Base-by-base conservation (phyloP, 1,140 invertebrate genomes). In the Eumaeus atala region DNA sequence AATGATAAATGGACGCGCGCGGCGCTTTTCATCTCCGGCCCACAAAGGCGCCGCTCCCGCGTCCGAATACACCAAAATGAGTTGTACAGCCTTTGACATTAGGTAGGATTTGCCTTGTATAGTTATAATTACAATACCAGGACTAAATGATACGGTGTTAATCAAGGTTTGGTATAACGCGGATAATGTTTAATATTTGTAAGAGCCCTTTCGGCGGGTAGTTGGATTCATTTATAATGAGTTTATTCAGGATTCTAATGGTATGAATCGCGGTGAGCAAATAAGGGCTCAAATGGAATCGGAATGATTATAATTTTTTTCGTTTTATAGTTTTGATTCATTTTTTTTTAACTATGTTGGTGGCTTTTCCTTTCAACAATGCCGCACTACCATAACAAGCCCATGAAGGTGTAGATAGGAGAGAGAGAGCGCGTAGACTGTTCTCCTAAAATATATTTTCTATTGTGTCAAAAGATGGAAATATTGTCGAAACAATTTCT, bases 121-220 rank as follows among this genome's bases (percentile, higher is more conserved):
- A 48, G 58, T 64, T 73, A 77, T 84, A 84, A 86, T 86, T 86
- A 86, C 81, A 77, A 73, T 51, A 69, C 21, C 74, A 76, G 76
- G 81, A 80, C 83, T 84, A 83, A 86, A 84, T 86, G 81, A 86
- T 84, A 86, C 74, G 76, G 77, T 84, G 80, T 77, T 84, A 86
- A 86, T 86, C 83, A 86, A 86, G 69, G 68, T 67, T 59, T 72
- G 76, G 77, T 78, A 84, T 86, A 84, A 83, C 66, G 79, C 72
- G 73, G 79, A 81, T 86, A 86, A 84, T 80, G 79, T 80, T 76
- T 83, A 78, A 84, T 84, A 83, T 83, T 16, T 78, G 77, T 84
- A 86, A 84, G 79, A 74, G 78, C 48, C 65, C 75, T 83, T 84
- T 86, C 83, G 77, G 74, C 77, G 81, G 74, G 73, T 64, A 74